Percentiles rank a stretch among this genome's conserved stretches.
phyloP scores from a whole-genome alignment of 2,113 vertebrate genomes.

The Corydoras maculifer region DNA sequence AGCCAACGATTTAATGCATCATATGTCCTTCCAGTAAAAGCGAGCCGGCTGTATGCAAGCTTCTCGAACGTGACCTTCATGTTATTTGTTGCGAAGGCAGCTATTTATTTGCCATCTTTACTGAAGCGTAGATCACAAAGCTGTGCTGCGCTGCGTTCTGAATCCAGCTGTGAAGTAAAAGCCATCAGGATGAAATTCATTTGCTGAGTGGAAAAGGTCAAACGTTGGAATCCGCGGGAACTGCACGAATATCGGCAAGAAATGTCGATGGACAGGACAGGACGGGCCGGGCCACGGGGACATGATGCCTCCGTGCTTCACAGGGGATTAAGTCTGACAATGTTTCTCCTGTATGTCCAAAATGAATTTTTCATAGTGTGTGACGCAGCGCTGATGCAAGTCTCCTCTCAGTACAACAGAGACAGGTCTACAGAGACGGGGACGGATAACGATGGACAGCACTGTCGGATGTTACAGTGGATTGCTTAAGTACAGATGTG shows the following conservation, averaged over 20 bases:
- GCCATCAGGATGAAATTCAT: constrained; percentile 4
- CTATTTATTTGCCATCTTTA: constrained; percentile 31
- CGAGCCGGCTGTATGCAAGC: constrained; percentile 18
- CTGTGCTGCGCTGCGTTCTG: constrained; percentile 23
- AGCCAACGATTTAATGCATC: constrained; percentile 44
- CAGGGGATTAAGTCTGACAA: constrained; percentile 25
- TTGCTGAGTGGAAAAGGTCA: constrained; percentile 24
- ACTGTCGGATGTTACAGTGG: not conserved
- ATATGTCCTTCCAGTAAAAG: constrained; percentile 46
- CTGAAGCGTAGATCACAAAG: constrained; percentile 37
- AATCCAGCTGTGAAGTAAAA: constrained; percentile 6
- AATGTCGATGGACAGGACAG: no score
- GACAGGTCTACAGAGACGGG: not conserved
- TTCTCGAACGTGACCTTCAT: constrained; percentile 15
- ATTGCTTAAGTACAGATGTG: not conserved
- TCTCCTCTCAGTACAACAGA: not conserved
- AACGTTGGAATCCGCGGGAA: constrained; percentile 12
- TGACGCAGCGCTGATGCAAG: constrained; percentile 1
- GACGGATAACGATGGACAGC: not conserved
- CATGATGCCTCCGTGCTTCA: constrained; percentile 1
- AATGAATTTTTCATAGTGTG: not conserved
- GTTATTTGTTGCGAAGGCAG: constrained; percentile 41
- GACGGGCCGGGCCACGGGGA: not conserved
- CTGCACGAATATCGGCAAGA: not conserved
- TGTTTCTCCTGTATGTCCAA: constrained; percentile 10